These are phyloP conservation scores for Lordiphosa mommai DNA, from an alignment of 1,140 invertebrate genomes.

Conservation along the genomic window DNA sequence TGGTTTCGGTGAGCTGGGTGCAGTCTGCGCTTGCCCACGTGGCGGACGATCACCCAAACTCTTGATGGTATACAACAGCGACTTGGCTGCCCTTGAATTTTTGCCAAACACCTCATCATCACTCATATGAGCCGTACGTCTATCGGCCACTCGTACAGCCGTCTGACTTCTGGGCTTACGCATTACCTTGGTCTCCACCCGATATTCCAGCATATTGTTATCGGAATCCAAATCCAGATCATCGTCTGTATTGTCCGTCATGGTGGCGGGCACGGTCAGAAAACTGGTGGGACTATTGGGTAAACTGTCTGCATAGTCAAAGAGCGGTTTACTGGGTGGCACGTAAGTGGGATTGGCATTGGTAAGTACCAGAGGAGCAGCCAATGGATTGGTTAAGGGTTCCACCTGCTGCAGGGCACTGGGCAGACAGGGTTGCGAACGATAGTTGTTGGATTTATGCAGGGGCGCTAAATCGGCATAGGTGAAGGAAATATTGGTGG, in stretches of 20 bases:
- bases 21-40: constrained; percentile 16
- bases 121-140: constrained; percentile 56
- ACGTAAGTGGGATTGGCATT: constrained; percentile 58
- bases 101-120: constrained; percentile 72
- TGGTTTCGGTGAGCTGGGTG: constrained; percentile 49
- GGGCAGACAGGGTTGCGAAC: constrained; percentile 67
- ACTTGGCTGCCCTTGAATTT: constrained; percentile 69
- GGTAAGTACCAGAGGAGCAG: constrained; percentile 63
- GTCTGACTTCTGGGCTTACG: constrained; percentile 83
- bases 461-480: constrained; percentile 52
- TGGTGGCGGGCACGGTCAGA: constrained; percentile 40
- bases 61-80: constrained; percentile 66
- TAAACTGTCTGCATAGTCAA: constrained; percentile 45
- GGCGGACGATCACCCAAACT: constrained; percentile 34
- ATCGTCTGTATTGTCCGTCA: constrained; percentile 72
- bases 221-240: constrained; percentile 72
- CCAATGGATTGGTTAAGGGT: constrained; percentile 66
- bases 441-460: constrained; percentile 41
- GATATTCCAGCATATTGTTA: constrained; percentile 80
- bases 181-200: constrained; percentile 84
- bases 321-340: constrained; percentile 6
- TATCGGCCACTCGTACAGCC: constrained; percentile 79
- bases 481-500: constrained; percentile 72
- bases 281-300: constrained; percentile 63
- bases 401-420: constrained; percentile 44